phyloP scores from a whole-genome alignment of 2,888 invertebrate species.

The Melolontha melolontha region DNA sequence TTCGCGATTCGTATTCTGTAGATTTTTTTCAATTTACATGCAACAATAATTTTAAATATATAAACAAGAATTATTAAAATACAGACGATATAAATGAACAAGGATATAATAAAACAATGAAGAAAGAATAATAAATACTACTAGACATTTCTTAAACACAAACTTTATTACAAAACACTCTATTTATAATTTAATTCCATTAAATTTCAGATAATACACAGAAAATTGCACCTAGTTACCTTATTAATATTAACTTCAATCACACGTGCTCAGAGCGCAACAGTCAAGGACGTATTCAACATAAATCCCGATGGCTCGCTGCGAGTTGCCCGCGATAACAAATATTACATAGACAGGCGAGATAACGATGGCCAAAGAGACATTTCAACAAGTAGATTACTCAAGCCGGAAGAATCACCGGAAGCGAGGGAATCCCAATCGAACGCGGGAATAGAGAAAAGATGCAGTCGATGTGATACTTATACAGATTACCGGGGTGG shows the following conservation, averaged over 20 bases:
- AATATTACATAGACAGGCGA: constrained; percentile 51
- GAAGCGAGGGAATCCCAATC: constrained; percentile 50
- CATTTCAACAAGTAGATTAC: constrained; percentile 40
- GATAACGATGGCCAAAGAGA: constrained; percentile 39
- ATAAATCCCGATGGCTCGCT: constrained; percentile 42
- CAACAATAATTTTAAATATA: too few species aligned
- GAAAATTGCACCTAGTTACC: neutral
- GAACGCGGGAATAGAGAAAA: constrained; percentile 51
- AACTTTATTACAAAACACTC: too few species aligned
- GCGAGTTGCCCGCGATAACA: constrained; percentile 48
- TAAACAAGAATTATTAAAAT: too few species aligned
- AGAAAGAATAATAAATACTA: too few species aligned
- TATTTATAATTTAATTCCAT: too few species aligned
- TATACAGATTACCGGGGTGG: constrained; percentile 55
- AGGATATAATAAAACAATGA: too few species aligned
- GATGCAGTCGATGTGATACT: constrained; percentile 59
- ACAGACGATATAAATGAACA: too few species aligned
- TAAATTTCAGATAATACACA: too few species aligned
- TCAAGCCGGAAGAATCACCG: constrained; percentile 55
- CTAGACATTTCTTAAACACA: too few species aligned
- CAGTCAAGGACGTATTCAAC: constrained; percentile 49
- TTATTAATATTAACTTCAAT: constrained; percentile 8
- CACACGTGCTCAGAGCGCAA: constrained; percentile 3
- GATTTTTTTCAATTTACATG: too few species aligned
- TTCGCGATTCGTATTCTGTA: too few species aligned